Evolutionary conservation across 2,797 vertebrate genomes (phyloP).

Genomic region (Epinephelus coioides): DNA sequence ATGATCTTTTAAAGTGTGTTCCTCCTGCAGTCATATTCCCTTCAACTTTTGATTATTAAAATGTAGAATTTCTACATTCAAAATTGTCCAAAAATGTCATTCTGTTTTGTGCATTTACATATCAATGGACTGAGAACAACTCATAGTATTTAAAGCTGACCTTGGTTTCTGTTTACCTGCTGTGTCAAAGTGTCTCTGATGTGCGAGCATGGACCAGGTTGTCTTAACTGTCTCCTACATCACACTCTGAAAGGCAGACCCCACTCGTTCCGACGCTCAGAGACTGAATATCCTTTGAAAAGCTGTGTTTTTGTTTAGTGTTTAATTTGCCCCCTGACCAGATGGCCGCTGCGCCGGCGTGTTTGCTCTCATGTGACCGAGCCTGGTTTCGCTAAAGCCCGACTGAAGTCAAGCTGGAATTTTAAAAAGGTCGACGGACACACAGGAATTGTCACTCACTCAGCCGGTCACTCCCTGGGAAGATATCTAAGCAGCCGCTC

Average conservation of each 20-base stretch:
- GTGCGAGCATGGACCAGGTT: conserved; percentile 1
- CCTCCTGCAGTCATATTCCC: too few species aligned
- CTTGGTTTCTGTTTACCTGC: conserved; percentile 19
- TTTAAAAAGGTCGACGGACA: conserved; percentile 82
- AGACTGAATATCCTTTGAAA: conserved; percentile 55
- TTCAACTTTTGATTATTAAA: background rate
- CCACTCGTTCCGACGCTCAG: conserved; percentile 29
- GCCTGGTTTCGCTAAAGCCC: conserved; percentile 61
- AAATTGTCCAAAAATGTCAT: background rate
- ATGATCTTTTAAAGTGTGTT: background rate
- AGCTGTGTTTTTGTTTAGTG: conserved; percentile 71
- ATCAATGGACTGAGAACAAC: background rate
- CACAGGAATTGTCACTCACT: conserved; percentile 81
- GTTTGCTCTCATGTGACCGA: conserved; percentile 72
- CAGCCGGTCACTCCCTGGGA: conserved; percentile 75
- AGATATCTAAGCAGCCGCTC: conserved; percentile 78
- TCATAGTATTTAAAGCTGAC: background rate
- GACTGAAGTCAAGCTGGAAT: conserved; percentile 77
- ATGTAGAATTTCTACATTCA: background rate
- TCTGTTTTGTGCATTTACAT: background rate
- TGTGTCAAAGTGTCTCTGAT: conserved; percentile 29
- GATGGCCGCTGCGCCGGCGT: conserved; percentile 71
- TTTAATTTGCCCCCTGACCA: conserved; percentile 77
- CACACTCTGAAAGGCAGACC: conserved; percentile 38
- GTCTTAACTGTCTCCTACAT: conserved; percentile 26